phyloP scores from a whole-genome alignment of 2,797 vertebrate genomes.

The Sebastes cheni region DNA sequence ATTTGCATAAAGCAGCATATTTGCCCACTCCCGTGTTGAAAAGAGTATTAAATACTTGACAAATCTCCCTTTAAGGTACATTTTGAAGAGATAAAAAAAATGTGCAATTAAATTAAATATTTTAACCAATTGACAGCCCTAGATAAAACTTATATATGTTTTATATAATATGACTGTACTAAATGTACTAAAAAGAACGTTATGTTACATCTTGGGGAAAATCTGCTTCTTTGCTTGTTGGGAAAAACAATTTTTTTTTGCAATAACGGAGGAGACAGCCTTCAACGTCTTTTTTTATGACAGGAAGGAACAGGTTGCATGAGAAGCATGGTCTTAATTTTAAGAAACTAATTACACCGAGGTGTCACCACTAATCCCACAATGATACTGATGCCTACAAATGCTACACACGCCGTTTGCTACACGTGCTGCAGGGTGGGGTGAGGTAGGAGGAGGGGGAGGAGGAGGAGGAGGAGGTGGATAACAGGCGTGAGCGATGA shows the following conservation, averaged over 20 bases:
- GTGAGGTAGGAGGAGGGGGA: constrained; percentile 2
- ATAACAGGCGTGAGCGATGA: constrained; percentile 71
- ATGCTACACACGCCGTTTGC: not conserved
- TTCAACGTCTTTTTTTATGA: not conserved
- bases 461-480: constrained; percentile 32
- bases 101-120: no score
- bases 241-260: not conserved
- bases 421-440: constrained; percentile 34
- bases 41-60: no score
- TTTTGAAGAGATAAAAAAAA: no score
- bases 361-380: not conserved
- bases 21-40: no score
- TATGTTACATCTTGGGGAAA: no score
- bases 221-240: no score
- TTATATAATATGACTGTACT: no score
- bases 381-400: not conserved
- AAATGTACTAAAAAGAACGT: no score
- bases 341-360: not conserved
- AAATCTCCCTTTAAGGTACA: no score
- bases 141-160: no score
- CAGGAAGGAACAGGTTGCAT: not conserved
- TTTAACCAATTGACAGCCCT: no score
- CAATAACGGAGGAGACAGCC: not conserved
- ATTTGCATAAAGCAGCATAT: no score
- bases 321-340: not conserved